Conservation (phyloP, 1,140 invertebrate genomes). For the Pemphigus obesinymphae region DNA sequence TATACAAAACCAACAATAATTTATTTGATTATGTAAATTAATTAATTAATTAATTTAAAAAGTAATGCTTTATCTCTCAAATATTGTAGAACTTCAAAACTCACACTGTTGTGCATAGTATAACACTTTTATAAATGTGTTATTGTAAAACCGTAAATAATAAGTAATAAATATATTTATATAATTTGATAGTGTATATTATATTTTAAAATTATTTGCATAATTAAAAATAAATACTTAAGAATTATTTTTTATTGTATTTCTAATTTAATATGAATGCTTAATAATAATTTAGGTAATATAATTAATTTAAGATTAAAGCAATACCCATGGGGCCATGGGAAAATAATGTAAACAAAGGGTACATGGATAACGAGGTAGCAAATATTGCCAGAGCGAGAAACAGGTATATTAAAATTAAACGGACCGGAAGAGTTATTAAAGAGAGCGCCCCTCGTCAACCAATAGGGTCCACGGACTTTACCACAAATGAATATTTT, state of each 20-base stretch:
- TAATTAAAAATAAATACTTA: background rate
- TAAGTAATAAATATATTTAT: background rate
- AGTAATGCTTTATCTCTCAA: background rate
- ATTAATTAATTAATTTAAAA: background rate
- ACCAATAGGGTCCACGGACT: background rate
- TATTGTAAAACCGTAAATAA: background rate
- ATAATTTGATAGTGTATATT: too few species aligned
- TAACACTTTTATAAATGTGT: background rate
- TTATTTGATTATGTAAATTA: background rate
- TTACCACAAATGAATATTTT: constrained; percentile 18
- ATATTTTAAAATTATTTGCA: background rate
- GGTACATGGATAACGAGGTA: constrained; percentile 19
- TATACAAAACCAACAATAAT: background rate
- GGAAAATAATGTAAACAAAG: constrained; percentile 21
- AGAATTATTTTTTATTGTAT: background rate
- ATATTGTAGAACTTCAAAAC: background rate
- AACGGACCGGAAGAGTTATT: constrained; percentile 11
- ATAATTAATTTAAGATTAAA: constrained; percentile 30
- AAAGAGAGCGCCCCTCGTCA: constrained; percentile 16
- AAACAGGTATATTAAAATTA: constrained; percentile 12
- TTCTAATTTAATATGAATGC: background rate
- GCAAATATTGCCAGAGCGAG: constrained; percentile 26
- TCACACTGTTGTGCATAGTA: too few species aligned
- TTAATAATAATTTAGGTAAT: background rate
- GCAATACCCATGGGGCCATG: constrained; percentile 1